These are phyloP conservation scores for Andricus quercusramuli DNA, from an alignment of 2,888 invertebrate genomes.

Conservation along the genomic window DNA sequence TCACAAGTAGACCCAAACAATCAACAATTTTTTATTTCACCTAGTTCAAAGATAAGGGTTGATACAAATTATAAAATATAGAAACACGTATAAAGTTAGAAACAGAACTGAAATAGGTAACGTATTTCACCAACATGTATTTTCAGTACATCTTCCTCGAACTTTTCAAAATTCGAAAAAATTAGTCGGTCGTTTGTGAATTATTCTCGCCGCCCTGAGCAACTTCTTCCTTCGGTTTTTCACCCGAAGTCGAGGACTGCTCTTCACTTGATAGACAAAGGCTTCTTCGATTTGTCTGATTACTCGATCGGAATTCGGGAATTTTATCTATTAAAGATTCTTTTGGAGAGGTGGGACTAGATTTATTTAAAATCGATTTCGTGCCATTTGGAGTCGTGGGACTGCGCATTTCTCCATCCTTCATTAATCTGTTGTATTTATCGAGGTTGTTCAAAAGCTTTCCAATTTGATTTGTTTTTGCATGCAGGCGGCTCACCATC, in stretches of 20 bases:
- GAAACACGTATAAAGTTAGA: background rate
- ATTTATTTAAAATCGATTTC: conserved; percentile 67
- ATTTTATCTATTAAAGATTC: conserved; percentile 49
- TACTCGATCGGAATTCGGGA: background rate
- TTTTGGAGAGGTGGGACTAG: conserved; percentile 69
- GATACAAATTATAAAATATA: background rate
- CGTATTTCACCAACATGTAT: background rate
- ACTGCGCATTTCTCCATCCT: conserved; percentile 79
- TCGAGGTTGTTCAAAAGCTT: conserved; percentile 94
- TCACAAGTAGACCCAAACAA: conserved; percentile 22
- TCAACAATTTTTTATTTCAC: background rate
- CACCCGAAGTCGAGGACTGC: conserved; percentile 43
- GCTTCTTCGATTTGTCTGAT: conserved; percentile 41
- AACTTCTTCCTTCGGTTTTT: conserved; percentile 39
- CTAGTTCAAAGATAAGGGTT: background rate
- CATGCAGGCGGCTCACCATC: conserved; percentile 96
- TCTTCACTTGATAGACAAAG: conserved; percentile 43
- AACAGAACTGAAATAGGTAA: background rate
- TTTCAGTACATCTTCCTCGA: conserved; percentile 1
- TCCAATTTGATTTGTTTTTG: conserved; percentile 97
- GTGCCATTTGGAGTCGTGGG: conserved; percentile 77
- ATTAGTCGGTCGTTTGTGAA: background rate
- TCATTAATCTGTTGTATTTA: conserved; percentile 89
- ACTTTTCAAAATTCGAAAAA: background rate
- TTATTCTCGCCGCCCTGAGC: conserved; percentile 38